Evolutionary conservation across 2,888 invertebrate genomes (phyloP).

Genomic region (Sphaeridia pumilis): DNA sequence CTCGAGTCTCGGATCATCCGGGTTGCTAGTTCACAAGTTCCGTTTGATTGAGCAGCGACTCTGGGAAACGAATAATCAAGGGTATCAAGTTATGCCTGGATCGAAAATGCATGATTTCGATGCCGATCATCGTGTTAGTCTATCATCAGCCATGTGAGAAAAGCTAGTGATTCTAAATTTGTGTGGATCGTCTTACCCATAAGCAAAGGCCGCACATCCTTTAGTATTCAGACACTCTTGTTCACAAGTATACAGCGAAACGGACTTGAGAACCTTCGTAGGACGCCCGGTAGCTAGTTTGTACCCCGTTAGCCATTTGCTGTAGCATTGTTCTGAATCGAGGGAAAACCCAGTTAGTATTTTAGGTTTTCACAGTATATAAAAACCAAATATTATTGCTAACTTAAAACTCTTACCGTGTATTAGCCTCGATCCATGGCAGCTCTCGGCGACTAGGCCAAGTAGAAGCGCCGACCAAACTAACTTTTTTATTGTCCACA

Average conservation of each 20-base stretch:
- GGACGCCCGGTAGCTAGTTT: constrained; percentile 27
- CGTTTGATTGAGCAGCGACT: constrained; percentile 18
- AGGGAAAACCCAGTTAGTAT: background rate
- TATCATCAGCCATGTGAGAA: background rate
- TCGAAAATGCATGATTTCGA: too few relatives aligned
- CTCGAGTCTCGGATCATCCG: constrained; percentile 22
- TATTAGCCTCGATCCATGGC: constrained; percentile 1
- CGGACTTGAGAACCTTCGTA: constrained; percentile 23
- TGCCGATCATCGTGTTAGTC: background rate
- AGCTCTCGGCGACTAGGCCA: background rate
- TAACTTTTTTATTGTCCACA: too few relatives aligned
- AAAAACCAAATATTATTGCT: background rate
- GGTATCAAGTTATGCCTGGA: too few relatives aligned
- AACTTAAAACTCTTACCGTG: constrained; percentile 10
- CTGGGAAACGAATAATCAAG: constrained; percentile 1
- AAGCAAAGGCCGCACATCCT: constrained; percentile 33
- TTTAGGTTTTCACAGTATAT: background rate
- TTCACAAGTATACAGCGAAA: constrained; percentile 23
- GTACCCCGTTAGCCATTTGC: constrained; percentile 31
- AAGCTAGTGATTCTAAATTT: too few relatives aligned
- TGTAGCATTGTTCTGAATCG: constrained; percentile 21
- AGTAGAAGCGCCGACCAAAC: too few relatives aligned
- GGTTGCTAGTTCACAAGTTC: constrained; percentile 24
- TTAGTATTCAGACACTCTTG: constrained; percentile 23
- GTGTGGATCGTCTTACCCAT: constrained; percentile 22